These are phyloP conservation scores for Melieria picta DNA, from an alignment of 2,888 invertebrate genomes.

Conservation along the genomic window DNA sequence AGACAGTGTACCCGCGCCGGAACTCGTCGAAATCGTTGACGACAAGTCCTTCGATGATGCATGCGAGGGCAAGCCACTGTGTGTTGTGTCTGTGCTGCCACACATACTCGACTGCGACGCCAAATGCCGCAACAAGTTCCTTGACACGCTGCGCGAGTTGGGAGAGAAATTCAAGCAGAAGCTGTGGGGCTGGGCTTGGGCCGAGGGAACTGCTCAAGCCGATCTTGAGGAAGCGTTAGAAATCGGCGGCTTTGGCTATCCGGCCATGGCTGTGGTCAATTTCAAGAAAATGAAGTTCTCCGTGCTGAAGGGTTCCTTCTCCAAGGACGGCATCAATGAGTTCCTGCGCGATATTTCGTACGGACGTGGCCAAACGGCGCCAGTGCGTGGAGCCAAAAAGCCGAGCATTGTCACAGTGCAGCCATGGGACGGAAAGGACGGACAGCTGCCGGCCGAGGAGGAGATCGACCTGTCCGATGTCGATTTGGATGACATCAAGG, in stretches of 20 bases:
- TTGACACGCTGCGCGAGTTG: constrained; percentile 76
- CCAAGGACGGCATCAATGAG: constrained; percentile 93
- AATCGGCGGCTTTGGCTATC: constrained; percentile 98
- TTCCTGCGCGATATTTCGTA: constrained; percentile 92
- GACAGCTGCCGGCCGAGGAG: constrained; percentile 80
- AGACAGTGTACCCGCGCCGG: constrained; percentile 91
- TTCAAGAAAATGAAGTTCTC: constrained; percentile 97
- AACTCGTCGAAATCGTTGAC: constrained; percentile 77
- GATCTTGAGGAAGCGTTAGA: constrained; percentile 89
- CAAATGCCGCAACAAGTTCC: constrained; percentile 88
- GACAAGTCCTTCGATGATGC: constrained; percentile 74
- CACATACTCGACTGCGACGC: constrained; percentile 97
- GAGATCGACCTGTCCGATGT: constrained; percentile 93
- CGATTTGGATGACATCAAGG: constrained; percentile 75
- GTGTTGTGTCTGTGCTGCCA: constrained; percentile 91
- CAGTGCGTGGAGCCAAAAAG: constrained; percentile 83
- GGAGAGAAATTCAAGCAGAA: constrained; percentile 94
- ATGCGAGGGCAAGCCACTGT: constrained; percentile 89
- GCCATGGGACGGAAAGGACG: constrained; percentile 96
- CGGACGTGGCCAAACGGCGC: constrained; percentile 91
- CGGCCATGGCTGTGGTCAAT: constrained; percentile 97
- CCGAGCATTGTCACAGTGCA: constrained; percentile 76
- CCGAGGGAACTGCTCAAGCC: constrained; percentile 88
- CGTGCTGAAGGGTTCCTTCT: constrained; percentile 91
- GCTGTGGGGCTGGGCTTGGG: constrained; percentile 98